Conservation (phyloP, 2,888 invertebrate species). For the Timema podura region DNA sequence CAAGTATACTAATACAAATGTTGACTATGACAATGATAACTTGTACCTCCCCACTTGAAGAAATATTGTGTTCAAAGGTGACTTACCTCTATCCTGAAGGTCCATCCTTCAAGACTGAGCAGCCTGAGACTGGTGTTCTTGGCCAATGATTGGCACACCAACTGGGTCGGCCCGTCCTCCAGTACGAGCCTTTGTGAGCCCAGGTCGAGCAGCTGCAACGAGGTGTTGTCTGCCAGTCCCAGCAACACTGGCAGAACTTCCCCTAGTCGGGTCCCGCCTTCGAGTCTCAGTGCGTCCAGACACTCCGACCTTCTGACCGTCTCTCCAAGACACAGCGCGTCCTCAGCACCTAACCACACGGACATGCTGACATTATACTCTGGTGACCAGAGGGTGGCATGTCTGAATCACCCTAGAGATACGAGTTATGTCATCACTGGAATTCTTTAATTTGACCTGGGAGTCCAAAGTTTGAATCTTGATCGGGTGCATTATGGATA, state of each 20-base stretch:
- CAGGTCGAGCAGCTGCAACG: constrained; percentile 52
- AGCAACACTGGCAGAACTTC: constrained; percentile 54
- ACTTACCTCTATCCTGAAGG: constrained; percentile 52
- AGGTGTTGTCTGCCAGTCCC: constrained; percentile 51
- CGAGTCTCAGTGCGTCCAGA: constrained; percentile 51
- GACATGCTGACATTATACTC: too few species aligned
- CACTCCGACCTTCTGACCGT: constrained; percentile 50
- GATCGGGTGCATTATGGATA: too few species aligned
- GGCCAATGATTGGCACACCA: constrained; percentile 48
- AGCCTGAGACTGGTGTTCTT: constrained; percentile 48
- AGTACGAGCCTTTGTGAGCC: constrained; percentile 51
- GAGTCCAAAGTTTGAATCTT: too few species aligned
- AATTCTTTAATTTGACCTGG: too few species aligned
- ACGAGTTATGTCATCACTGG: too few species aligned
- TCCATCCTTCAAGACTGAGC: constrained; percentile 54
- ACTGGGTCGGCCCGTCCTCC: constrained; percentile 49
- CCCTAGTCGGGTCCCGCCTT: constrained; percentile 51
- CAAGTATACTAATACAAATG: too few species aligned
- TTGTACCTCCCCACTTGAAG: too few species aligned
- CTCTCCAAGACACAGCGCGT: constrained; percentile 54
- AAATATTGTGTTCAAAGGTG: too few species aligned
- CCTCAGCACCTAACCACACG: constrained; percentile 43
- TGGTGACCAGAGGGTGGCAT: too few species aligned
- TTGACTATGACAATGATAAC: too few species aligned
- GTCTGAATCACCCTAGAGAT: too few species aligned